Evolutionary conservation across 1,140 invertebrate species (phyloP).

Genomic region (Achroia grisella): DNA sequence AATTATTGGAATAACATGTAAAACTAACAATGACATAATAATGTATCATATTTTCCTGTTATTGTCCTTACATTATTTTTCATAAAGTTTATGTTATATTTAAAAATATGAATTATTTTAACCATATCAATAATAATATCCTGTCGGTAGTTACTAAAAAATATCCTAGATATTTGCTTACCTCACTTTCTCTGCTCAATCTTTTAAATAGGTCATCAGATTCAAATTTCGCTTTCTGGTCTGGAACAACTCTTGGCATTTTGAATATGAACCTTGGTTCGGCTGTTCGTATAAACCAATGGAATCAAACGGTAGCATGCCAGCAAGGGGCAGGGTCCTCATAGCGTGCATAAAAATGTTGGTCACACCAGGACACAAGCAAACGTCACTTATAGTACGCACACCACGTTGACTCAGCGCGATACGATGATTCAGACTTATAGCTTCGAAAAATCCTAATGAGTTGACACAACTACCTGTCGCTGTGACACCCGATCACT

Average conservation of each 20-base stretch:
- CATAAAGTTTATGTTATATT: too few species aligned
- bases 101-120: too few species aligned
- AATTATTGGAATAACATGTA: too few species aligned
- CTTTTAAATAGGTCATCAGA: conserved; percentile 95
- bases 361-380: conserved; percentile 29
- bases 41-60: not conserved
- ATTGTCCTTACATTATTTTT: too few species aligned
- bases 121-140: too few species aligned
- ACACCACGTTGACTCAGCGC: conserved; percentile 34
- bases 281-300: conserved; percentile 92
- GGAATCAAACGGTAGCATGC: conserved; percentile 88
- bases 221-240: conserved; percentile 97
- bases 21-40: not conserved
- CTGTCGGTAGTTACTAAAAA: too few species aligned
- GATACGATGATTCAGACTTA: conserved; percentile 30
- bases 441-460: conserved; percentile 9
- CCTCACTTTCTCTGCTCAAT: conserved; percentile 95
- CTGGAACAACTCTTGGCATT: conserved; percentile 96
- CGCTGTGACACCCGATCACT: conserved; percentile 29
- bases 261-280: conserved; percentile 91
- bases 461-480: conserved; percentile 26
- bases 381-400: conserved; percentile 39
- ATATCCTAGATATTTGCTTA: conserved; percentile 70
- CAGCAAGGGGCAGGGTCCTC: conserved; percentile 84
- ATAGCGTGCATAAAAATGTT: conserved; percentile 73